Evolutionary conservation across 2,797 vertebrate species (phyloP), one percentile per base, ranked within the genome.

Genomic region (Urosaurus nigricauda): DNA sequence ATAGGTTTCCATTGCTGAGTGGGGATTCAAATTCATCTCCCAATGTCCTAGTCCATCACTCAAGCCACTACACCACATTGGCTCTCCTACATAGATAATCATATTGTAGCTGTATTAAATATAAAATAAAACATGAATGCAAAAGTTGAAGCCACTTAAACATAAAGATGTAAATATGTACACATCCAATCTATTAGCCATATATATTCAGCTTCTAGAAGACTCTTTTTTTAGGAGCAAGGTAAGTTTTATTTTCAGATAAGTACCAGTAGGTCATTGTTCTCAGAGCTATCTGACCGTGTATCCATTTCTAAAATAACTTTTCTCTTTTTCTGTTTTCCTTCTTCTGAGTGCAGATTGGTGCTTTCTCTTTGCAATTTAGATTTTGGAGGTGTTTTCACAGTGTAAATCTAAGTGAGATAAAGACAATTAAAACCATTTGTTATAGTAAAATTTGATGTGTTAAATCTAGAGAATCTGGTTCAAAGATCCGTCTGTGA

Each of bases 201-300:
- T n/a, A 71, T 56, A 9, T 47, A 87, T 51, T 80, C 16, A 84
- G 29, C 2, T 58, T 60, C 0, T 86, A 35, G 43, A 87, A 87
- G 40, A 43, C 13, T 84, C 35, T 29, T 4, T 43, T 24, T 47
- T 24, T n/a, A 74, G 58, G 77, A 1, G 7, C 24, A 19, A 1
- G 35, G n/a, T 84, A 2, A 3, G 17, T 2, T 51, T 75, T 84
- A 56, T 51, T 87, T 56, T 85, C 84, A 79, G 53, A 79, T 89
- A 90, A 91, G 97, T 97, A 99, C 98, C 97, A 98, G 92, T 63
- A 98, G 94, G 95, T 98, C 98, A 40, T 91, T 94, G 80, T 96
- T 95, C 75, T 98, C 98, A n/a, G 99, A 99, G 95, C 97, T 98
- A 93, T 99, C 98, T 56, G 98, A 98, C 87, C 97, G 98, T 85